phyloP scores from a whole-genome alignment of 2,888 invertebrate genomes.

The Smittia sp. region DNA sequence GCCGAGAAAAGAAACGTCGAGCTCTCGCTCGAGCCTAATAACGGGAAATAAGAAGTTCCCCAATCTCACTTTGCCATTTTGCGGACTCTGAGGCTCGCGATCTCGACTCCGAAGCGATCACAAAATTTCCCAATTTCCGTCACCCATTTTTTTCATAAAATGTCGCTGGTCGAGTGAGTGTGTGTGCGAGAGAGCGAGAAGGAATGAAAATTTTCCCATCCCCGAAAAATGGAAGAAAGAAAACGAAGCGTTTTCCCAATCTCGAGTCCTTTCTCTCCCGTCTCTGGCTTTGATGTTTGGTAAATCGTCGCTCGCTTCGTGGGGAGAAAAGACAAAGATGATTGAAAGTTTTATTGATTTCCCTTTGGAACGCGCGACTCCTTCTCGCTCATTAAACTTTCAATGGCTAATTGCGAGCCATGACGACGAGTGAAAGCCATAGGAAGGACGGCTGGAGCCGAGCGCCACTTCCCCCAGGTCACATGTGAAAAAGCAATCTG shows the following conservation, averaged over 20 bases:
- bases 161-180: slow-evolving; percentile 11
- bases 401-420: neutral
- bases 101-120: neutral
- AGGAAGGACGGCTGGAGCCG: neutral
- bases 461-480: slow-evolving; percentile 6
- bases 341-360: slow-evolving; percentile 20
- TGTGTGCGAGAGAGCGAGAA: neutral
- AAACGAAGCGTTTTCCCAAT: neutral
- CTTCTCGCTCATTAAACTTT: neutral
- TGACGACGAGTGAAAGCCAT: slow-evolving; percentile 3
- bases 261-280: neutral
- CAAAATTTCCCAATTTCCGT: slow-evolving; percentile 32
- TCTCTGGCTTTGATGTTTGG: neutral
- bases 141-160: slow-evolving; percentile 29
- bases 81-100: neutral
- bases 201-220: slow-evolving; percentile 30
- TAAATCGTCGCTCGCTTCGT: neutral
- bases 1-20: neutral
- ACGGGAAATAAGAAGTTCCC: neutral
- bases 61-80: neutral
- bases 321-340: neutral
- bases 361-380: slow-evolving; percentile 1
- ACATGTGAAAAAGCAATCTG: neutral
- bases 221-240: neutral
- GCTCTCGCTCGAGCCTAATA: neutral